Evolutionary conservation across 2,113 vertebrate genomes (phyloP).

Genomic region (Albula glossodonta): DNA sequence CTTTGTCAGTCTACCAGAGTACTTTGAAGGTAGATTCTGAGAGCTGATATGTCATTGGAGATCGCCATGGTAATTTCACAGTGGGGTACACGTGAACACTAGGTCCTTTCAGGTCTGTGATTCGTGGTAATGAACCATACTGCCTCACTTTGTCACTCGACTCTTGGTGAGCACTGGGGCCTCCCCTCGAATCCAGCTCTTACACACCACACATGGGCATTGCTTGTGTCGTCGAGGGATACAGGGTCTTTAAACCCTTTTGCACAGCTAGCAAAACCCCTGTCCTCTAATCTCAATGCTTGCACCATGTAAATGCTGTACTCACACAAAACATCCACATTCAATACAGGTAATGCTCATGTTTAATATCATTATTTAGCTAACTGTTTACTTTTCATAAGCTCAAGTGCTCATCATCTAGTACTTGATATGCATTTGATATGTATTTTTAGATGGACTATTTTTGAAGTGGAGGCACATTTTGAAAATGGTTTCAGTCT

Average conservation of each 20-base stretch:
- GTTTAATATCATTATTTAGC: not conserved
- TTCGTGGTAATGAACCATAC: conserved; percentile 33
- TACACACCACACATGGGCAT: not conserved
- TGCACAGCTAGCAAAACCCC: not conserved
- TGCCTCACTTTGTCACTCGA: conserved; percentile 20
- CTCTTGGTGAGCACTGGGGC: not conserved
- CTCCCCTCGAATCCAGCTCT: not conserved
- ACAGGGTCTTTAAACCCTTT: not conserved
- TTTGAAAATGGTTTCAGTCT: not conserved
- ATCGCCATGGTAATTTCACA: conserved; percentile 44
- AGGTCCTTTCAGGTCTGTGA: conserved; percentile 25
- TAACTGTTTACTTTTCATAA: not conserved
- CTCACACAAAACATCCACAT: not conserved
- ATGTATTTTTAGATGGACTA: not conserved
- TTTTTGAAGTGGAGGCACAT: not conserved
- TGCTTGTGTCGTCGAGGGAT: not conserved
- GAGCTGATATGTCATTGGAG: conserved; percentile 41
- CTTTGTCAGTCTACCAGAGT: not conserved
- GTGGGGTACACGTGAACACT: conserved; percentile 30
- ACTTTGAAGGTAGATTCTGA: conserved; percentile 38
- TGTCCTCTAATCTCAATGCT: not conserved
- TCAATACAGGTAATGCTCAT: too few species aligned
- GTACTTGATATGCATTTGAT: not conserved
- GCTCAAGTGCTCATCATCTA: not conserved
- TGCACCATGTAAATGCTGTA: not conserved